phyloP scores from a whole-genome alignment of 2,113 vertebrate genomes.

The Eurypyga helias region DNA sequence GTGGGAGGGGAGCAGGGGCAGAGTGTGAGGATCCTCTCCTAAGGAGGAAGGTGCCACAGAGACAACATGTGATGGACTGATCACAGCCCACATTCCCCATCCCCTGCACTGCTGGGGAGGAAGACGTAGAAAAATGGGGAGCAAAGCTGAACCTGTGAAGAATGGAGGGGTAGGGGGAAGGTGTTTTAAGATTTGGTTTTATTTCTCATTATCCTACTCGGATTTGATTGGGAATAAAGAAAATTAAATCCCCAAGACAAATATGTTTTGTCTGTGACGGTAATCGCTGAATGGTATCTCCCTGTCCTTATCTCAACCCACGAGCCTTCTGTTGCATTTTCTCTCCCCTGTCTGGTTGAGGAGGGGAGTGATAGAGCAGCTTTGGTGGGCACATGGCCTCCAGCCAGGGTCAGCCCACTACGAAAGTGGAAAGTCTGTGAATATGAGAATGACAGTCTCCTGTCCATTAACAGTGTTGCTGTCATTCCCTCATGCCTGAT shows the following conservation, averaged over 20 bases:
- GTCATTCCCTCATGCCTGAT: background rate
- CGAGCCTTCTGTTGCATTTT: background rate
- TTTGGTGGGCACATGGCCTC: background rate
- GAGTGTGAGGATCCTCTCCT: too few species aligned
- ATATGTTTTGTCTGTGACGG: background rate
- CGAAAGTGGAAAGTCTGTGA: background rate
- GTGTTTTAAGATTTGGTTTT: background rate
- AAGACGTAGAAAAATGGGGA: background rate
- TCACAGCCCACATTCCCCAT: accelerated
- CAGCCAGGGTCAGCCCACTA: background rate
- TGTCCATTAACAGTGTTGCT: background rate
- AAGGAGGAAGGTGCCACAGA: background rate
- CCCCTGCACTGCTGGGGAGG: accelerated
- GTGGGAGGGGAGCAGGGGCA: background rate
- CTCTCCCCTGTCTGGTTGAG: background rate
- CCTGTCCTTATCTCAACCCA: background rate
- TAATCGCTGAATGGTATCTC: background rate
- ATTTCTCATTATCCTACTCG: background rate
- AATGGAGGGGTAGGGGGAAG: background rate
- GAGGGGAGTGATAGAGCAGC: background rate
- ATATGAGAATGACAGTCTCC: background rate
- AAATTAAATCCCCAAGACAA: background rate
- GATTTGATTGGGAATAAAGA: background rate
- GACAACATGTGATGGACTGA: background rate
- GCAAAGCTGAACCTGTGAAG: background rate